Conservation (phyloP, 35 echinoderm and acorn worm species). For the Strongylocentrotus purpuratus region DNA sequence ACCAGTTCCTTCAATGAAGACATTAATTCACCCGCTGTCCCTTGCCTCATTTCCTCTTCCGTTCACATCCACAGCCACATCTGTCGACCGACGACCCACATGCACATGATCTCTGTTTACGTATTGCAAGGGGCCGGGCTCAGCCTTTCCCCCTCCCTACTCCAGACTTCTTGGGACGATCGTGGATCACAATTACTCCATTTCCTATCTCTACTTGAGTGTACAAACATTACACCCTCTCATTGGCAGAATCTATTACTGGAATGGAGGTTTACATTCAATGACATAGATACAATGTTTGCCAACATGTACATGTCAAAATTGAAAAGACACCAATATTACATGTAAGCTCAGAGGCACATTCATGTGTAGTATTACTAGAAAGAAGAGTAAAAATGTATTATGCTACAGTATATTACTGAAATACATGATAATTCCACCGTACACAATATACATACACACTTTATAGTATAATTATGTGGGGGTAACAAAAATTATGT, state of each 20-base stretch:
- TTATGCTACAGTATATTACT: too few relatives aligned
- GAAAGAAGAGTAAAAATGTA: too few relatives aligned
- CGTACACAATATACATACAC: too few relatives aligned
- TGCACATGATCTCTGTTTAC: not conserved
- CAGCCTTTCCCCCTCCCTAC: not conserved
- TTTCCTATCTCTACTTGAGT: not conserved
- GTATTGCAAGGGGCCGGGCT: not conserved
- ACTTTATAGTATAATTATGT: too few relatives aligned
- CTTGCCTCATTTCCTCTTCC: slow-evolving; percentile 2
- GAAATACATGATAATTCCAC: too few relatives aligned
- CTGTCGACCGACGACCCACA: not conserved
- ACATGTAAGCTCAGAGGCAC: too few relatives aligned
- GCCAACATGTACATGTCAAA: too few relatives aligned
- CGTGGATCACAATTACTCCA: not conserved
- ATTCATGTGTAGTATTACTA: too few relatives aligned
- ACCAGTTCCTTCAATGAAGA: not conserved
- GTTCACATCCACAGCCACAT: not conserved
- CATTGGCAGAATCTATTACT: not conserved
- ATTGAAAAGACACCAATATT: too few relatives aligned
- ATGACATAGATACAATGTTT: not conserved
- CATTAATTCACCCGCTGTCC: slow-evolving; percentile 1
- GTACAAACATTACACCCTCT: not conserved
- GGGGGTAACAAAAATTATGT: too few relatives aligned
- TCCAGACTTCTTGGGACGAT: not conserved
- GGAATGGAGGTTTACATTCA: not conserved